phyloP scores from a whole-genome alignment of 2,797 vertebrate species.

The Galaxias olidus region DNA sequence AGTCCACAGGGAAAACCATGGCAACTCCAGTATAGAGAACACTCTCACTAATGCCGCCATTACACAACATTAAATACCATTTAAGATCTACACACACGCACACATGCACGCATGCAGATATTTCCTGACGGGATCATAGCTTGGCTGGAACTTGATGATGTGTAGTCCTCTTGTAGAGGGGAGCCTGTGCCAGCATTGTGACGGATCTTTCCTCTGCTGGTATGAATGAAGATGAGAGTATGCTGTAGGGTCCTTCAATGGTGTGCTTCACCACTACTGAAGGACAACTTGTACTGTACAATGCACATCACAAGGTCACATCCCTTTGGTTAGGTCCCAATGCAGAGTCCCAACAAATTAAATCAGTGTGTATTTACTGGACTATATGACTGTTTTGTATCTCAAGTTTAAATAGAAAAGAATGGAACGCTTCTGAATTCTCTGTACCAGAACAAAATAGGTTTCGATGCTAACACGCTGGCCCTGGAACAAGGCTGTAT shows the following conservation, averaged over 20 bases:
- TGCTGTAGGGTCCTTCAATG: conserved; percentile 4
- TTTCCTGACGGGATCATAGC: conserved; percentile 8
- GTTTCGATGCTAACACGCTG: no score
- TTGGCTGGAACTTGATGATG: conserved; percentile 19
- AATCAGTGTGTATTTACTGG: no score
- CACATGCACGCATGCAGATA: conserved; percentile 10
- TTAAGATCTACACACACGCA: conserved; percentile 10
- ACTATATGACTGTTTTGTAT: no score
- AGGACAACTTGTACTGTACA: background rate
- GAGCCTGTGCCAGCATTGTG: conserved; percentile 17
- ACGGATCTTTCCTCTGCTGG: conserved; percentile 5
- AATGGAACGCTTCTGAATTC: no score
- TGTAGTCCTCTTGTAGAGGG: conserved; percentile 13
- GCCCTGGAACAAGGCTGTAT: no score
- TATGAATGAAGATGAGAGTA: conserved; percentile 26
- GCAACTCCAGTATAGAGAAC: conserved; percentile 35
- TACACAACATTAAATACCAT: conserved; percentile 4
- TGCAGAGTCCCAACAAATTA: no score
- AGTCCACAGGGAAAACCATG: conserved; percentile 23
- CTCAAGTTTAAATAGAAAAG: no score
- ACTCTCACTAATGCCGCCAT: conserved; percentile 20
- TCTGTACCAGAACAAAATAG: no score
- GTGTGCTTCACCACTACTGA: conserved; percentile 16
- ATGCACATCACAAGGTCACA: background rate
- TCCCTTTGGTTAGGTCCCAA: no score